A percentile compares a stretch with the other conserved stretches of the same genome.
phyloP scores from a whole-genome alignment of 1,140 invertebrate species.

The Belonocnema kinseyi region DNA sequence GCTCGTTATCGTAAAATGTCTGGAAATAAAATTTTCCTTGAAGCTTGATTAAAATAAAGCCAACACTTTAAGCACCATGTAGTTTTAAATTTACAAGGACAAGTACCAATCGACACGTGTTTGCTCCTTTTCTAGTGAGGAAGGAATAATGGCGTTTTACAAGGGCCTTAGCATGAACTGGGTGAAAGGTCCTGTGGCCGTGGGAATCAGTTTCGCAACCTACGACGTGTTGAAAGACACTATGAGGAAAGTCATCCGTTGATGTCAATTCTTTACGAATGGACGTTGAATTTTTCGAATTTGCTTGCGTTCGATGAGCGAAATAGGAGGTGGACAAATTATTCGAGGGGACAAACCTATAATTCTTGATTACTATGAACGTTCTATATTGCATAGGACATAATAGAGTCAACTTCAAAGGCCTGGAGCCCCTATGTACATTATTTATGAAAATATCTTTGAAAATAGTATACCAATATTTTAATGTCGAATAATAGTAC shows the following conservation, averaged over 20 bases:
- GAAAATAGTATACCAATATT: constrained; percentile 1
- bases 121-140: constrained; percentile 79
- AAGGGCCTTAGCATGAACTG: constrained; percentile 99
- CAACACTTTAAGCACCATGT: too few relatives aligned
- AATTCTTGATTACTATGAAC: background rate
- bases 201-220: constrained; percentile 98
- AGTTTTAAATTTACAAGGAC: too few relatives aligned
- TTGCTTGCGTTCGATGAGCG: too few relatives aligned
- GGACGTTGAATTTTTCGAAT: background rate
- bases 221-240: constrained; percentile 89
- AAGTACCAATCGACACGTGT: constrained; percentile 1
- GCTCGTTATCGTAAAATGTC: too few relatives aligned
- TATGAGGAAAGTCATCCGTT: constrained; percentile 69
- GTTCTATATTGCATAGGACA: background rate
- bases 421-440: background rate
- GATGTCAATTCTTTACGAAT: constrained; percentile 28
- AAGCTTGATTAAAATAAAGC: too few relatives aligned
- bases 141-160: constrained; percentile 95
- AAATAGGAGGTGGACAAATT: background rate
- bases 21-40: too few relatives aligned
- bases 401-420: background rate
- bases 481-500: background rate
- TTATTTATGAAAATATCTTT: constrained; percentile 14
- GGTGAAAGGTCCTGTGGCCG: constrained; percentile 98
- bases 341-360: background rate